These are phyloP conservation scores for Scylla paramamosain DNA, from an alignment of 1,140 invertebrate species.

Conservation along the genomic window DNA sequence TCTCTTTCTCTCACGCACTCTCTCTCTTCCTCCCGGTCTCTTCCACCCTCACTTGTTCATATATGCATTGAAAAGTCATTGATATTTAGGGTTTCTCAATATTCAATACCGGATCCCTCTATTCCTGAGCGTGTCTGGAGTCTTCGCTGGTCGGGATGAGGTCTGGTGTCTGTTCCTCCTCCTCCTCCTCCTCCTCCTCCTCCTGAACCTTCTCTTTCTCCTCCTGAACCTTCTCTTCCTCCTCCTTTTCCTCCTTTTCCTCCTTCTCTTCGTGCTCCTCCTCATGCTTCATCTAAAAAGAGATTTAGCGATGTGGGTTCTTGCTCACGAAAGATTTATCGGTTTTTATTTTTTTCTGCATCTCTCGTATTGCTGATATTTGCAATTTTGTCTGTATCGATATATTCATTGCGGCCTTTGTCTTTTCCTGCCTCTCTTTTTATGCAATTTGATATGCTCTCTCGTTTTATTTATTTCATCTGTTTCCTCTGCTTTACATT, in stretches of 20 bases:
- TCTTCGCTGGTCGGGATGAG: neutral
- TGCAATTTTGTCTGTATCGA: neutral
- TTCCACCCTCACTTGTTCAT: neutral
- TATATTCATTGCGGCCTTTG: neutral
- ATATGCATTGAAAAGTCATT: slow-evolving; percentile 24
- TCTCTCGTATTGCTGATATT: neutral
- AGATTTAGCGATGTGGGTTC: neutral
- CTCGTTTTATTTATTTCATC: neutral
- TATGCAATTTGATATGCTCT: neutral
- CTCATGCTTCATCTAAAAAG: neutral
- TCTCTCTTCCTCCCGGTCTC: neutral
- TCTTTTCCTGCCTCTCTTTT: neutral
- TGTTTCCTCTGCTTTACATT: neutral
- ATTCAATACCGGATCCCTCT: neutral
- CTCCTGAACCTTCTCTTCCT: too few relatives aligned
- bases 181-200: too few relatives aligned
- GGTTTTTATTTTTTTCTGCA: neutral
- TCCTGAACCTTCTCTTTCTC: neutral
- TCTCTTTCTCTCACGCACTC: too few relatives aligned
- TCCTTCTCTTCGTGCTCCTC: neutral
- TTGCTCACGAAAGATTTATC: neutral
- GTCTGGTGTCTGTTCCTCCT: neutral
- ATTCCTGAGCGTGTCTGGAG: neutral
- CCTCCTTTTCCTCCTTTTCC: too few relatives aligned
- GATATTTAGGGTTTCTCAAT: slow-evolving; percentile 6